These are phyloP conservation scores for Helarctos malayanus DNA, from an alignment of 2,797 vertebrate genomes.

Conservation along the genomic window DNA sequence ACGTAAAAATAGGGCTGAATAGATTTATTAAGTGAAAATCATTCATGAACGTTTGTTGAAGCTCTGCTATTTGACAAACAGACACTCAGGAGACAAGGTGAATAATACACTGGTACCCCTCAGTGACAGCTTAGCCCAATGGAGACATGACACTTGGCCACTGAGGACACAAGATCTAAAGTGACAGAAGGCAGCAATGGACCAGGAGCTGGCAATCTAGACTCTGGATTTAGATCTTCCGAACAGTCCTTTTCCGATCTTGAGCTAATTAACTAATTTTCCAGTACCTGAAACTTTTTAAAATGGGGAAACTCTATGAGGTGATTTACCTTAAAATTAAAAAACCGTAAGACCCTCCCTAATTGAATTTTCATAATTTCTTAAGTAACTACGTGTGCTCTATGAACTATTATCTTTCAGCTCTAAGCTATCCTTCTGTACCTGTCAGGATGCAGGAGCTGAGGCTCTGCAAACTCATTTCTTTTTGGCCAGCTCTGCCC, in stretches of 20 bases:
- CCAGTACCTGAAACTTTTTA: background rate
- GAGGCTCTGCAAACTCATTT: background rate
- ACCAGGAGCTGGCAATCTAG: background rate
- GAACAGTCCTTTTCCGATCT: background rate
- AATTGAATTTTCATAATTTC: background rate
- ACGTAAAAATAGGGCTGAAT: background rate
- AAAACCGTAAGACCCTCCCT: background rate
- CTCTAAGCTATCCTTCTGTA: accelerated
- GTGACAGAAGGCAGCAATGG: background rate
- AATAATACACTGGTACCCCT: background rate
- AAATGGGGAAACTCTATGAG: background rate
- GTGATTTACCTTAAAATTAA: background rate
- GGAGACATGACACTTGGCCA: background rate
- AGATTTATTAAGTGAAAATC: background rate
- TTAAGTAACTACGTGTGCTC: background rate
- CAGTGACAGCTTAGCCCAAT: background rate
- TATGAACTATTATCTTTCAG: background rate
- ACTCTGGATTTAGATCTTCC: background rate
- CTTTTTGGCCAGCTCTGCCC: background rate
- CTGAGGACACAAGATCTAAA: background rate
- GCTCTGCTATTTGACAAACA: background rate
- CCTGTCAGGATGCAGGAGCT: background rate
- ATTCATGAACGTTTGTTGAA: background rate
- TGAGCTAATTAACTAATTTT: background rate
- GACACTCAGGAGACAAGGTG: background rate